Evolutionary conservation across 2,113 vertebrate genomes (phyloP), one percentile per base, ranked within the genome.

Genomic region (Ptychochromis oligacanthus): DNA sequence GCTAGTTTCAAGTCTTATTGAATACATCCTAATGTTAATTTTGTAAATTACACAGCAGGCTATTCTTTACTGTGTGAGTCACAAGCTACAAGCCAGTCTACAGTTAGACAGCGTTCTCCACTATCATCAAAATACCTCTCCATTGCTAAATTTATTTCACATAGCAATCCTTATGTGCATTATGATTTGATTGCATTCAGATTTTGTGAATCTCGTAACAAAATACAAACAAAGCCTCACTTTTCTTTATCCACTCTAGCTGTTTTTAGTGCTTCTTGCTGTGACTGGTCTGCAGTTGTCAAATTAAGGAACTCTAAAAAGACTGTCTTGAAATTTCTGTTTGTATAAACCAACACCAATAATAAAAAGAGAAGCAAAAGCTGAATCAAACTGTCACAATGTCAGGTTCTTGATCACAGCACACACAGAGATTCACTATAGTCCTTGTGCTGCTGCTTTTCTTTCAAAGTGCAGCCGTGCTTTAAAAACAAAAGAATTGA

Each of bases 401-500:
- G 78, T 74, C 54, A 67, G 24, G 20, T 70, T 34, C 57, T 75
- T 64, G 34, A 86, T 82, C 70, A 75, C 43, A 20, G 36, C 0
- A 2, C 54, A 38, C 0, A 2, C 54, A 38, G 34, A 54, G 22
- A 43, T 40, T 70, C 38, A 18, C 49, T 20, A 28, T 28, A 17
- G 67, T 26, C 67, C 26, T 31, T 9, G 26, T 43, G 24, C 17
- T 57, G 59, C 43, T 55, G 75, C 65, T 83, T 62, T 34, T 77
- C 22, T 81, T 72, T 58, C 17, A 70, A 78, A 84, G 64, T 57
- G 49, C 46, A 56, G 20, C 28, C 24, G 0, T 4, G 15, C 9
- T 38, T 10, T 22, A 57, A 88, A 82, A 85, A 87, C 26, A 81
- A 82, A 87, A 89, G 40, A 79, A 64, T 58, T 38, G 74, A 85